Percentiles rank a stretch among this genome's conserved stretches.
phyloP scores from a whole-genome alignment of 1,140 invertebrate genomes.

The Camponotus pennsylvanicus region DNA sequence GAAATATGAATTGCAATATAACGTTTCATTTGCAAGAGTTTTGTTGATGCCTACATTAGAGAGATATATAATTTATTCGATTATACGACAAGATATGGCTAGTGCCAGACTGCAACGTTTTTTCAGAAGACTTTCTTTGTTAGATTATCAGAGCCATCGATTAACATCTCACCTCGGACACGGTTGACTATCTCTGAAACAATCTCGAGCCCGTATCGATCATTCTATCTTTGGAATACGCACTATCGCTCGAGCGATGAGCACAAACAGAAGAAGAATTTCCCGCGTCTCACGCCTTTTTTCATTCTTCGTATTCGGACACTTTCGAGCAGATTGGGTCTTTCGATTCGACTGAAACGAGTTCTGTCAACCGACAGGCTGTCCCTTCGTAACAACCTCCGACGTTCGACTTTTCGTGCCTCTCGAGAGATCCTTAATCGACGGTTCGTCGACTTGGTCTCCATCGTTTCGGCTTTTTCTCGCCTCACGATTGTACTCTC shows the following conservation, averaged over 20 bases:
- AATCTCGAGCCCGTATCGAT: conserved; percentile 64
- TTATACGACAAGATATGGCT: background rate
- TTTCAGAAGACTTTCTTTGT: conserved; percentile 3
- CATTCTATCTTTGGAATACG: conserved; percentile 63
- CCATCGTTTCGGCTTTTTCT: conserved; percentile 44
- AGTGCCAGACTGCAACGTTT: background rate
- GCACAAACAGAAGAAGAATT: conserved; percentile 12
- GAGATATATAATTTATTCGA: background rate
- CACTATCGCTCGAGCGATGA: conserved; percentile 14
- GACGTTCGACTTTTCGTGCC: conserved; percentile 62
- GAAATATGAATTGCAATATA: background rate
- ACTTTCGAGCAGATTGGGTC: conserved; percentile 71
- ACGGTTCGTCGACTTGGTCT: conserved; percentile 68
- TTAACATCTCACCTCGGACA: conserved; percentile 46
- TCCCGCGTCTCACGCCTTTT: conserved; percentile 40
- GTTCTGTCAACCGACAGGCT: conserved; percentile 67
- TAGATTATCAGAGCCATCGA: conserved; percentile 27
- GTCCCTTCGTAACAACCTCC: conserved; percentile 61
- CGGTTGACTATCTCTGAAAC: conserved; percentile 52
- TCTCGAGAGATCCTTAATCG: conserved; percentile 70
- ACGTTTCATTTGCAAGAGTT: background rate
- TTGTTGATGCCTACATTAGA: background rate
- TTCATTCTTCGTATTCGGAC: conserved; percentile 66
- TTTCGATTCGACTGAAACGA: conserved; percentile 70
- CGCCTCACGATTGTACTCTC: conserved; percentile 42